Conservation (phyloP, 2,888 invertebrate species). For the Seira sanloemensis region DNA sequence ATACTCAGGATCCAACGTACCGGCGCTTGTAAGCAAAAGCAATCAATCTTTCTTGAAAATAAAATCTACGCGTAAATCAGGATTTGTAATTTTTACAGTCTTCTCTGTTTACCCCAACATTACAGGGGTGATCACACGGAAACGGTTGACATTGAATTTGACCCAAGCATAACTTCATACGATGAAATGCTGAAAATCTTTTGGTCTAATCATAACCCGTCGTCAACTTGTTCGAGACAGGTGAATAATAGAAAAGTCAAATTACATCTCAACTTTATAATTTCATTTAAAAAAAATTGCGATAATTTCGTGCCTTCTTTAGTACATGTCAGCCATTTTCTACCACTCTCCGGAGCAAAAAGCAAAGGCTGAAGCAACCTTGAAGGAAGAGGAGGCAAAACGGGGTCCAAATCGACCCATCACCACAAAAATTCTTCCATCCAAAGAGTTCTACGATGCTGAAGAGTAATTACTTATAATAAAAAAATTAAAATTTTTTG, state of each 20-base stretch:
- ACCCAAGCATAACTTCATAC: slow-evolving; percentile 86
- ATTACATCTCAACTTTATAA: too few species aligned
- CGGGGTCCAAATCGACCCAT: slow-evolving; percentile 76
- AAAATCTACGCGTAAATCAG: too few species aligned
- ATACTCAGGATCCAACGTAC: not conserved
- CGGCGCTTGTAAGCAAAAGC: not conserved
- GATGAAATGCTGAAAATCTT: slow-evolving; percentile 87
- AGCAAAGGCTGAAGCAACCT: slow-evolving; percentile 82
- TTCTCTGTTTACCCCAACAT: not conserved
- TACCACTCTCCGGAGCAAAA: slow-evolving; percentile 93
- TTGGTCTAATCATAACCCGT: slow-evolving; percentile 94
- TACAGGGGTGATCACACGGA: slow-evolving; percentile 94
- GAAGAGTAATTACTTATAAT: slow-evolving; percentile 84
- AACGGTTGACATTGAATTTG: slow-evolving; percentile 93
- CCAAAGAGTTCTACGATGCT: slow-evolving; percentile 90
- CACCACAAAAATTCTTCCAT: slow-evolving; percentile 86
- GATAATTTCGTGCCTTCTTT: slow-evolving; percentile 74
- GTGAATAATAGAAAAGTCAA: slow-evolving; percentile 76
- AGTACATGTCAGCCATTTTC: slow-evolving; percentile 93
- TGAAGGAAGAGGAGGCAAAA: slow-evolving; percentile 77
- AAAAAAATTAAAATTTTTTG: slow-evolving; percentile 33
- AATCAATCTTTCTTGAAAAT: not conserved
- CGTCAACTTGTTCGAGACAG: slow-evolving; percentile 76
- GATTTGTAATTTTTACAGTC: not conserved
- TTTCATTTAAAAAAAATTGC: not conserved